Percentiles rank a stretch among this genome's conserved stretches.
Conservation (phyloP, 2,888 invertebrate genomes). For the Silvanus unidentatus region DNA sequence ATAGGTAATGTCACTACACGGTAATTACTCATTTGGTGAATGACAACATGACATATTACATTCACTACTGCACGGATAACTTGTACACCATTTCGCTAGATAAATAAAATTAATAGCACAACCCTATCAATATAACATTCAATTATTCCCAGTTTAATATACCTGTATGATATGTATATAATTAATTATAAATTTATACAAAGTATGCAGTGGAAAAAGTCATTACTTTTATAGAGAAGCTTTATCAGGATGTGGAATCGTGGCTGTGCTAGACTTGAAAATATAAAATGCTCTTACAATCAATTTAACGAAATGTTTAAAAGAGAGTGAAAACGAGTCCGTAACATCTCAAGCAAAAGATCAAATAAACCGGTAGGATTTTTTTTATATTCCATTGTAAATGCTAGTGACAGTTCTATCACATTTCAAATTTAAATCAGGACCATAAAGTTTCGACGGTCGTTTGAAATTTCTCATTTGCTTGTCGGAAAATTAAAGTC, state of each 20-base stretch:
- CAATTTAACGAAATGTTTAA: no score
- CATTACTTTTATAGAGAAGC: no score
- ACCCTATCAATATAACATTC: slow-evolving; percentile 17
- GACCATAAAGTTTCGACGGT: slow-evolving; percentile 32
- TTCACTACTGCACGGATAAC: slow-evolving; percentile 30
- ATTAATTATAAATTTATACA: no score
- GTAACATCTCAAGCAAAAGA: slow-evolving; percentile 17
- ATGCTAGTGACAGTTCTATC: slow-evolving; percentile 16
- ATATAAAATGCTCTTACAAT: no score
- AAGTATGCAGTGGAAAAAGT: no score
- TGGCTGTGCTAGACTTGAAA: no score
- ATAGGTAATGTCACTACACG: slow-evolving; percentile 39
- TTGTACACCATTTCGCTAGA: slow-evolving; percentile 26
- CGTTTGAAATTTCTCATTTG: no score
- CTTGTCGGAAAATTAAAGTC: slow-evolving; percentile 9
- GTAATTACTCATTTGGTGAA: slow-evolving; percentile 44
- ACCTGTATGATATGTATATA: no score
- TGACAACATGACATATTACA: slow-evolving; percentile 45
- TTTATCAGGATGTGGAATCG: no score
- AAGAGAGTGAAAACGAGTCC: no score
- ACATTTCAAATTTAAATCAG: slow-evolving; percentile 38
- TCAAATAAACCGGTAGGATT: slow-evolving; percentile 19
- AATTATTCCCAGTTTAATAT: slow-evolving; percentile 9
- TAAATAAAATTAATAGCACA: slow-evolving; percentile 26
- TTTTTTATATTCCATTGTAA: slow-evolving; percentile 10